Evolutionary conservation across 2,888 invertebrate genomes (phyloP), one percentile per base, ranked within the genome.

Genomic region (Lydus trimaculatus): DNA sequence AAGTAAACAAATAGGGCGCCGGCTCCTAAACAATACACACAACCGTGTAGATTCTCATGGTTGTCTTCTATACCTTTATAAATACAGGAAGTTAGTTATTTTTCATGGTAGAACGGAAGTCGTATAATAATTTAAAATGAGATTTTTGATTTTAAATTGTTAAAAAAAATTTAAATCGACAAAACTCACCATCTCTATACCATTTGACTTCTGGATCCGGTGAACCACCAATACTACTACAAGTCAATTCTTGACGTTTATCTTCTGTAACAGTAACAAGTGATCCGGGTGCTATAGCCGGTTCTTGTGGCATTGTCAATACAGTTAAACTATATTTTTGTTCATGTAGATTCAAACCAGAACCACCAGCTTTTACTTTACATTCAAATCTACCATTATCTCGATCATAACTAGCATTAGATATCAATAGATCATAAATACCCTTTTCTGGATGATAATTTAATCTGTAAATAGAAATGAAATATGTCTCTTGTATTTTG

Each of bases 351-450:
- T 93, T 93, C 72, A 90, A 89, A 58, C 95, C 95, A 31, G 94
- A 94, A 74, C 93, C 95, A 78, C 90, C 92, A 72, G 91, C 95
- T 87, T 92, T 95, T 80, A 93, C 92, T 79, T 92, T 92, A 86
- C 97, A 98, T 87, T 95, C 96, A 87, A 96, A 97, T 80, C 92
- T 91, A 64, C 96, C 97, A 85, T 96, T 96, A 87, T 96, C 97
- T 23, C 94, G 89, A 82, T 92, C 94, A 87, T 96, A 97, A 63
- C 94, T 93, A 61, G 96, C 95, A 84, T 94, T 95, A 74, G 92
- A 90, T 80, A 98, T 96, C 84, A 93, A 89, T 79, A 98, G 88
- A 86, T 97, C 96, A 88, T 97, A 98, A 48, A 91, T 90, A 69
- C 97, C 97, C 71, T 91, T 90, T 68, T 89, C 89, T 56, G 95